Conservation (phyloP, 2,888 invertebrate species). For the Pristionchus japonicus region DNA sequence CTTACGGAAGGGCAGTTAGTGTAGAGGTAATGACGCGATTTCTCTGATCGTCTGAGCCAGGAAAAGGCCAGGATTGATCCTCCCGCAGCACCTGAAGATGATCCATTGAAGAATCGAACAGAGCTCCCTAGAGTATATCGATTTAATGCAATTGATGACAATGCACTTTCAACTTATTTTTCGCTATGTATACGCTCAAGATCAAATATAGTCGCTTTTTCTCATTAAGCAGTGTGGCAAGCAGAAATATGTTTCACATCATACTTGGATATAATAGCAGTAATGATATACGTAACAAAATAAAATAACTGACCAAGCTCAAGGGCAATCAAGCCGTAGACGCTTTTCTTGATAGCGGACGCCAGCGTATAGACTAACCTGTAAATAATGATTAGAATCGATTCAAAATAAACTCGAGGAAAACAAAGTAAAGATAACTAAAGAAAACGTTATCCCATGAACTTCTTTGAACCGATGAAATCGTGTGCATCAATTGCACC, state of each 20-base stretch:
- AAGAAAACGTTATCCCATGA: background rate
- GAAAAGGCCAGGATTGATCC: background rate
- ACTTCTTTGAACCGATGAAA: background rate
- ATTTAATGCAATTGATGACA: too few relatives aligned
- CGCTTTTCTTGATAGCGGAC: conserved; percentile 53
- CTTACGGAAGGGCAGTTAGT: conserved; percentile 34
- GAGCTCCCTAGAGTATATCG: too few relatives aligned
- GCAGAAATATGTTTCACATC: too few relatives aligned
- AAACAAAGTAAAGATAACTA: background rate
- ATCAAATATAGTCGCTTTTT: too few relatives aligned
- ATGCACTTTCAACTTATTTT: too few relatives aligned
- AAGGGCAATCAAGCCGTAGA: conserved; percentile 57
- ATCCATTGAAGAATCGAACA: background rate
- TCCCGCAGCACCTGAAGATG: background rate
- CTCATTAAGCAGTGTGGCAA: too few relatives aligned
- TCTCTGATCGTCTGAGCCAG: conserved; percentile 41
- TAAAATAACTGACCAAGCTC: conserved; percentile 49
- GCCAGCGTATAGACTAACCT: conserved; percentile 50
- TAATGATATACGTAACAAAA: background rate
- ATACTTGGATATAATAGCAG: background rate
- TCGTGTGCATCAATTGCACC: background rate
- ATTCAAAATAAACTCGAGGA: background rate
- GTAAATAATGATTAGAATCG: background rate
- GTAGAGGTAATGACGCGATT: conserved; percentile 39
- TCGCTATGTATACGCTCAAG: too few relatives aligned